Evolutionary conservation across 1,140 invertebrate species (phyloP).

Genomic region (Drosophila sp.): DNA sequence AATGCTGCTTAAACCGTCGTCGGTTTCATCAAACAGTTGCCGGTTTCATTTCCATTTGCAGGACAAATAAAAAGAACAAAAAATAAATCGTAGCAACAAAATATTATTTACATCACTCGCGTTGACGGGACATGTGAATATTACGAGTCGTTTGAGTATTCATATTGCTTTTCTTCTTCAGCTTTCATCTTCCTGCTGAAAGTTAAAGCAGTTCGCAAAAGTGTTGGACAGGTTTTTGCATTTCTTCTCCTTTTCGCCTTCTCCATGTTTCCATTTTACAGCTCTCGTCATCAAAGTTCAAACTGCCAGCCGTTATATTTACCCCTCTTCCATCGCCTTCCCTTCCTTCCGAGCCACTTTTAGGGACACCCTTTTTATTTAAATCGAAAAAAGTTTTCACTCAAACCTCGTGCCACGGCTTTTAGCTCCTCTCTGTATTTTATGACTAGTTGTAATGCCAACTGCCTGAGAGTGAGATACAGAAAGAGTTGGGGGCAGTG

Average conservation of each 20-base stretch:
- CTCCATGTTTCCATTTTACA: constrained; percentile 25
- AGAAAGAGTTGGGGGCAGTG: neutral
- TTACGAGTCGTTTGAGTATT: constrained; percentile 15
- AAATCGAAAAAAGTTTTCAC: constrained; percentile 70
- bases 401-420: constrained; percentile 19
- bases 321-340: too few relatives aligned
- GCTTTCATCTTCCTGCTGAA: constrained; percentile 17
- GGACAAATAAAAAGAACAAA: neutral
- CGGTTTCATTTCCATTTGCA: neutral
- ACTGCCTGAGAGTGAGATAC: constrained; percentile 26
- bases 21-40: neutral
- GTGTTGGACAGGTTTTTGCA: constrained; percentile 57
- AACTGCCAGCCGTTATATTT: constrained; percentile 70
- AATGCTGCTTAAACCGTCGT: constrained; percentile 68
- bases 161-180: constrained; percentile 22
- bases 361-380: constrained; percentile 58
- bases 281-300: constrained; percentile 67
- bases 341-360: too few relatives aligned
- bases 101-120: constrained; percentile 29
- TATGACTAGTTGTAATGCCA: constrained; percentile 64
- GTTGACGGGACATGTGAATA: constrained; percentile 21
- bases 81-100: constrained; percentile 27
- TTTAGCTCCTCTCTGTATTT: constrained; percentile 51
- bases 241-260: constrained; percentile 41
- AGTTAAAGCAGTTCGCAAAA: constrained; percentile 32